Conservation (phyloP, 2,797 vertebrate species). For the Crocidura indochinensis region DNA sequence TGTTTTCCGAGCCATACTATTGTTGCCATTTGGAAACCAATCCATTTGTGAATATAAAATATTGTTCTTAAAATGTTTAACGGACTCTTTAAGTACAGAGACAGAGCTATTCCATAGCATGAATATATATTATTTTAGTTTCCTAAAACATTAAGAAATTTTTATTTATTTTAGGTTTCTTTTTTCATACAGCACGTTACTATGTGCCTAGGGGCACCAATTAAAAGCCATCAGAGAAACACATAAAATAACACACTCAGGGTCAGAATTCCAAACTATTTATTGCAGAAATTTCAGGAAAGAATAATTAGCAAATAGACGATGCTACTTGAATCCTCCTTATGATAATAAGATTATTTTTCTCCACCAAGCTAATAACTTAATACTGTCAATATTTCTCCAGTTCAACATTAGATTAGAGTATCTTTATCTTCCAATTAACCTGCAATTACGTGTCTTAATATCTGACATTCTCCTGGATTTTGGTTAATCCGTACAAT, state of each 20-base stretch:
- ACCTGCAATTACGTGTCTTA: slow-evolving; percentile 87
- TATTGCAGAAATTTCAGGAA: slow-evolving; percentile 70
- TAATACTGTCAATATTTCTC: slow-evolving; percentile 84
- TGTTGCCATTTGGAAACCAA: slow-evolving; percentile 43
- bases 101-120: slow-evolving; percentile 74
- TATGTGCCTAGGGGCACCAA: slow-evolving; percentile 8
- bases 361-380: slow-evolving; percentile 75
- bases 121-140: slow-evolving; percentile 79
- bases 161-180: slow-evolving; percentile 72
- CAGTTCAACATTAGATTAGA: slow-evolving; percentile 87
- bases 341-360: slow-evolving; percentile 81
- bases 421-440: slow-evolving; percentile 88
- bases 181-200: slow-evolving; percentile 67
- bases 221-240: slow-evolving; percentile 2
- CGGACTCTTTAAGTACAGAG: slow-evolving; percentile 63
- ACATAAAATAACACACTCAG: slow-evolving; percentile 27
- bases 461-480: slow-evolving; percentile 87
- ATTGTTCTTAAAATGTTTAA: slow-evolving; percentile 38
- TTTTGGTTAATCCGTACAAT: slow-evolving; percentile 88
- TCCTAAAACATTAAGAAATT: slow-evolving; percentile 76
- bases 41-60: slow-evolving; percentile 55
- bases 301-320: slow-evolving; percentile 77
- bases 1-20: slow-evolving; percentile 57
- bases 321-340: slow-evolving; percentile 67
- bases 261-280: slow-evolving; percentile 30